Percentiles rank a stretch among this genome's conserved stretches.
phyloP scores from a whole-genome alignment of 92 coral and sea anemone species.

The Muricea muricata region DNA sequence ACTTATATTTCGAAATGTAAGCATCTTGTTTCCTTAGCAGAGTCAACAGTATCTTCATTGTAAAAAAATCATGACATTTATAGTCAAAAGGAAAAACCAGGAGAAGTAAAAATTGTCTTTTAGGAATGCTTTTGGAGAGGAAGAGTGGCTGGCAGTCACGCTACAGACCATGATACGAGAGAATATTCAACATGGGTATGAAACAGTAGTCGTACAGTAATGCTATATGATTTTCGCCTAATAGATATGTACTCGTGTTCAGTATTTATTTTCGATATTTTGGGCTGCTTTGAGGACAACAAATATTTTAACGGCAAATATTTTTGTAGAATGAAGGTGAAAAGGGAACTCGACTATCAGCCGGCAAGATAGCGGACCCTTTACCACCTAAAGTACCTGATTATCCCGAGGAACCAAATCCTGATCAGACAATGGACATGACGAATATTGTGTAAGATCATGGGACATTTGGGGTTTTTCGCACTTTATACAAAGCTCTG shows the following conservation, averaged over 20 bases:
- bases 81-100: too few species aligned
- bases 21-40: too few species aligned
- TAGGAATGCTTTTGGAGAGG: constrained; percentile 99
- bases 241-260: too few species aligned
- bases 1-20: too few species aligned
- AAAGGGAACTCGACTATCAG: constrained; percentile 83
- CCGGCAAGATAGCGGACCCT: constrained; percentile 76
- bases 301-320: too few species aligned
- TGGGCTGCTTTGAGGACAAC: too few species aligned
- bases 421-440: constrained; percentile 91
- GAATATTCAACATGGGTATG: constrained; percentile 94
- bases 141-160: constrained; percentile 78
- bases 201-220: not conserved
- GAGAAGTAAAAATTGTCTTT: too few species aligned
- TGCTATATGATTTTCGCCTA: too few species aligned
- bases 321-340: constrained; percentile 85
- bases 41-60: too few species aligned
- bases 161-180: constrained; percentile 81
- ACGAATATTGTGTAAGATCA: constrained; percentile 88
- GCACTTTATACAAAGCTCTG: too few species aligned
- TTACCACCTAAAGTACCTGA: constrained; percentile 76
- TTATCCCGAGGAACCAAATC: constrained; percentile 85
- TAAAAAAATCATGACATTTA: too few species aligned
- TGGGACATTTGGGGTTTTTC: not conserved
- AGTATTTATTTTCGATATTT: too few species aligned